Conservation (phyloP, 2,113 vertebrate species). For the Tragulus kanchil region DNA sequence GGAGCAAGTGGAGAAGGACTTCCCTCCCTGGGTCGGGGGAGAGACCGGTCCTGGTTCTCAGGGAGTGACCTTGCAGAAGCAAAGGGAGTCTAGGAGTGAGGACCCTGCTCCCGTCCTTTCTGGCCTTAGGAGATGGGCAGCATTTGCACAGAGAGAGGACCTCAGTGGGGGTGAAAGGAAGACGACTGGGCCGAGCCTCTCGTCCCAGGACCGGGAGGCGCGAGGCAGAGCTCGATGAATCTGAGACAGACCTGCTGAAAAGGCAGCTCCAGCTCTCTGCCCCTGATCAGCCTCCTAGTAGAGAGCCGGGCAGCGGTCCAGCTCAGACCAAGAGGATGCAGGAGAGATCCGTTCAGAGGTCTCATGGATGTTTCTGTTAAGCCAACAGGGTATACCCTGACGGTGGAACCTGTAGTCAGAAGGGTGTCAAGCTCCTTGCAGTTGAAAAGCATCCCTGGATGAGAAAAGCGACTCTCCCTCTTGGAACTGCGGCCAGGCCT, state of each 20-base stretch:
- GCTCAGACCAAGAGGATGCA: neutral
- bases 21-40: neutral
- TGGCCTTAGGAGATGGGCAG: no score
- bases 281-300: neutral
- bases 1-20: neutral
- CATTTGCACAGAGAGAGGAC: rapidly evolving
- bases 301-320: neutral
- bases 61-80: neutral
- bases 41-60: neutral
- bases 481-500: neutral
- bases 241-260: neutral
- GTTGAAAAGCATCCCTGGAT: neutral
- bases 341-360: neutral
- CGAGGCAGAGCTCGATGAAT: neutral
- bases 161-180: neutral
- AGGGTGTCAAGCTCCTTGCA: neutral
- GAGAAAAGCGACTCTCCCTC: neutral
- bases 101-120: no score
- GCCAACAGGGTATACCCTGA: neutral
- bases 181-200: neutral
- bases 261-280: neutral
- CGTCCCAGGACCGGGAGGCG: neutral
- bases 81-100: neutral
- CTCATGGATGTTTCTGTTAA: neutral
- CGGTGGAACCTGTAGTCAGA: constrained; percentile 1